These are phyloP conservation scores for Frankliniella intonsa DNA, from an alignment of 2,888 invertebrate genomes.

Conservation along the genomic window DNA sequence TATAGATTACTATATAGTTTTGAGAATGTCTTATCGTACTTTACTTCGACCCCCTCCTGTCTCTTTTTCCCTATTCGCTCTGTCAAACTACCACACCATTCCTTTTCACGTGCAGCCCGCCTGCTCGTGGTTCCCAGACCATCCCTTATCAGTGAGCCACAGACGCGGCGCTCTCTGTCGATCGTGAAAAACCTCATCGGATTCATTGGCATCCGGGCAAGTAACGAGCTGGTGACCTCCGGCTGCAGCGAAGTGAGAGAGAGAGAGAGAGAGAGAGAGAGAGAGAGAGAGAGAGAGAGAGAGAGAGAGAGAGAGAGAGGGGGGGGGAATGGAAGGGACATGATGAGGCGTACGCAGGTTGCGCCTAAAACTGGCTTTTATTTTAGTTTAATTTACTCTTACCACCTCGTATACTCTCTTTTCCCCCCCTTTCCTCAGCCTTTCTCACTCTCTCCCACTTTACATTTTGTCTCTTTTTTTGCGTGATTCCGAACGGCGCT, in stretches of 20 bases:
- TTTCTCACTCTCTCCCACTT: background rate
- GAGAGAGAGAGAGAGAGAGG: constrained; percentile 16
- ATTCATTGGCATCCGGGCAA: too few species aligned
- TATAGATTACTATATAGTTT: too few species aligned
- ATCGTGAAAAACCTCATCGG: too few species aligned
- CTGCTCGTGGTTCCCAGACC: too few species aligned
- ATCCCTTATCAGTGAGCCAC: too few species aligned
- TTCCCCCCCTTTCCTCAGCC: background rate
- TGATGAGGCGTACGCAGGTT: background rate
- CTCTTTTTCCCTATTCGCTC: too few species aligned
- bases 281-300: constrained; percentile 15
- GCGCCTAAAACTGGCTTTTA: too few species aligned
- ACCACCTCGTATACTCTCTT: background rate
- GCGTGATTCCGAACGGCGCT: constrained; percentile 18
- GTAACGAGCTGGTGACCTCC: background rate
- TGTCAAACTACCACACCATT: too few species aligned
- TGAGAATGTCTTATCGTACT: too few species aligned
- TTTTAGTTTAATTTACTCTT: background rate
- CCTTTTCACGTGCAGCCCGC: too few species aligned
- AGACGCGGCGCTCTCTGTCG: too few species aligned
- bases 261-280: background rate
- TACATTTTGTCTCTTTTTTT: background rate
- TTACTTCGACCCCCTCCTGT: too few species aligned
- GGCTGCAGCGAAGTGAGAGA: background rate
- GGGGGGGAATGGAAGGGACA: background rate